A percentile compares a stretch with the other conserved stretches of the same genome.
These are phyloP conservation scores for Drosophila lini DNA, from an alignment of 1,140 invertebrate genomes.

Conservation along the genomic window DNA sequence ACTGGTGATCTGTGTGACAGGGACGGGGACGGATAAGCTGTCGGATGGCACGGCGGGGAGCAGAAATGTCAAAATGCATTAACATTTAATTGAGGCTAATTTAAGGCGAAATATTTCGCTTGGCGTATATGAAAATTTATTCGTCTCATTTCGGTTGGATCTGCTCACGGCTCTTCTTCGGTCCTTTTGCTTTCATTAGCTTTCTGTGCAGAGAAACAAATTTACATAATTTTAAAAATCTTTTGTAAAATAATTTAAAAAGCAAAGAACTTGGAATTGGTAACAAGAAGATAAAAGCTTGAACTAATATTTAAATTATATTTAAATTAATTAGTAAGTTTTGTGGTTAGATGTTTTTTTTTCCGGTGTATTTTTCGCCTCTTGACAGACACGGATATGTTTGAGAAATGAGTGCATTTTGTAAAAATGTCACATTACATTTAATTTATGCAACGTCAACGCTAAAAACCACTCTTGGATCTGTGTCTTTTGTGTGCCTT, in stretches of 20 bases:
- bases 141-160: constrained; percentile 66
- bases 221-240: background rate
- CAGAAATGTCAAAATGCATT: constrained; percentile 84
- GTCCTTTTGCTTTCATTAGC: constrained; percentile 26
- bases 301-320: no score
- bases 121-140: constrained; percentile 81
- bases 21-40: constrained; percentile 20
- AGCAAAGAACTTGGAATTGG: no score
- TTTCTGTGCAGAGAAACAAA: background rate
- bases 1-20: constrained; percentile 47
- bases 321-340: background rate
- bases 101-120: constrained; percentile 83
- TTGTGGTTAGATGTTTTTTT: background rate
- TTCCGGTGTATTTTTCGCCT: constrained; percentile 14
- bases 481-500: constrained; percentile 23
- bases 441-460: constrained; percentile 79
- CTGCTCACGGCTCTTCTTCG: constrained; percentile 21
- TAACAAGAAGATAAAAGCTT: background rate
- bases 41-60: constrained; percentile 29
- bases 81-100: constrained; percentile 85
- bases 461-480: constrained; percentile 42
- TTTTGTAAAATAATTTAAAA: background rate
- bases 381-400: constrained; percentile 63
- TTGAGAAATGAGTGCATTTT: constrained; percentile 84
- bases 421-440: constrained; percentile 84